These are phyloP conservation scores for Agrotis segetum DNA, from an alignment of 2,888 invertebrate genomes.

Conservation along the genomic window DNA sequence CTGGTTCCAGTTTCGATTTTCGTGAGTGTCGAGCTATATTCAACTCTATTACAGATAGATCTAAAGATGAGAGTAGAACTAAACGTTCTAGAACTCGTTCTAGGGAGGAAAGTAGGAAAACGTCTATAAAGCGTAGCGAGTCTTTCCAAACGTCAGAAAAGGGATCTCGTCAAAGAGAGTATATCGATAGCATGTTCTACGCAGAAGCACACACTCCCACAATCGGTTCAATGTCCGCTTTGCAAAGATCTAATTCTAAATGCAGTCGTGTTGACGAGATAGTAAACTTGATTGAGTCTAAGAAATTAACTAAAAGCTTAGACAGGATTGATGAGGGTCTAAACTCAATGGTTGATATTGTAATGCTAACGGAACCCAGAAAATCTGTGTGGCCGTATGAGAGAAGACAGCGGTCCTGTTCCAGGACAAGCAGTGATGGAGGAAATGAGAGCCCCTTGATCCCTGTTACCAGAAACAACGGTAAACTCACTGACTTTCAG, in stretches of 20 bases:
- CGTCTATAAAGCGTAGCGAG: slow-evolving; percentile 86
- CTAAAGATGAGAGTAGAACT: slow-evolving; percentile 78
- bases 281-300: slow-evolving; percentile 91
- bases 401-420: slow-evolving; percentile 83
- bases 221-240: slow-evolving; percentile 61
- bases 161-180: slow-evolving; percentile 86
- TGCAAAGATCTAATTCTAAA: slow-evolving; percentile 81
- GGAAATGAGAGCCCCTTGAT: slow-evolving; percentile 83
- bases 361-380: slow-evolving; percentile 91
- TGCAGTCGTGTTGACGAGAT: slow-evolving; percentile 87
- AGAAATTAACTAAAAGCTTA: slow-evolving; percentile 93
- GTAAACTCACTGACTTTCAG: slow-evolving; percentile 69
- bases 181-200: slow-evolving; percentile 92
- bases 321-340: slow-evolving; percentile 94
- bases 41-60: slow-evolving; percentile 90
- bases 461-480: slow-evolving; percentile 80
- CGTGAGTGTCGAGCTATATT: slow-evolving; percentile 91
- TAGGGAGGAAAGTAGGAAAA: slow-evolving; percentile 80
- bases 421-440: slow-evolving; percentile 83
- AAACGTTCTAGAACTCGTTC: slow-evolving; percentile 83
- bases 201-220: slow-evolving; percentile 86
- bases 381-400: slow-evolving; percentile 85
- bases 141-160: slow-evolving; percentile 88
- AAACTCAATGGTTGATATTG: slow-evolving; percentile 93
- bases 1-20: slow-evolving; percentile 84